Base-by-base conservation (phyloP, 2,888 invertebrate genomes). In the Phengaris arion region DNA sequence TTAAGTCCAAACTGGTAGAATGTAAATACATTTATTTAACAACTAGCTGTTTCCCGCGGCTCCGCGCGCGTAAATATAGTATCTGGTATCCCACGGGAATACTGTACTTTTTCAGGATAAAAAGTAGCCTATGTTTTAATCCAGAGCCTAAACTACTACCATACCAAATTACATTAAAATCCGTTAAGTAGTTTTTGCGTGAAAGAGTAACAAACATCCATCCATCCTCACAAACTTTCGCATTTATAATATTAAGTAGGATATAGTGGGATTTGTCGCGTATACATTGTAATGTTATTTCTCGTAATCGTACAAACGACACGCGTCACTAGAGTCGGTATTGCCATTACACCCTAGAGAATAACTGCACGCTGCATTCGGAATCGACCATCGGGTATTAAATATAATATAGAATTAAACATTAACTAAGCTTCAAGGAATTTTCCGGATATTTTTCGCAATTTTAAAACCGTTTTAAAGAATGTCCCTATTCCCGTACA, bases 301-400 rank as follows among this genome's bases (percentile, higher is more conserved):
- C 15, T 59, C 8, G 64, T 22, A 64, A 35, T 64, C 35, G 35
- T 6, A 10, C 64, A 64, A 35, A 35, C 64, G 35, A 54, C 54
- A 54, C 54, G 35, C 54, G n/a, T 13, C 45, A 55, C 54, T 22
- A 73, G 35, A 22, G 45, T 13, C n/a, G 54, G 73, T 73, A 52
- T 48, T 35, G 54, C 45, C 12, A 54, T 13, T 35, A 9, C 12
- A 64, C 64, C 64, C 64, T 35, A 6, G 35, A 35, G 64, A 12
- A 64, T 64, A 35, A 22, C 12, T 64, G 64, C 64, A 64, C 64
- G 64, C 64, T 12, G 35, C 64, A 64, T 9, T 64, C 64, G 64
- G 35, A 22, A 22, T 22, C 22, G 22, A 22, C 22, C 35, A 64
- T 35, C 64, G 35, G 6, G 12, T 35, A 64, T 35, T 64, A 35